A percentile compares a stretch with the other conserved stretches of the same genome.
These are phyloP conservation scores for Platycheirus albimanus DNA, from an alignment of 2,888 invertebrate species.

Conservation along the genomic window DNA sequence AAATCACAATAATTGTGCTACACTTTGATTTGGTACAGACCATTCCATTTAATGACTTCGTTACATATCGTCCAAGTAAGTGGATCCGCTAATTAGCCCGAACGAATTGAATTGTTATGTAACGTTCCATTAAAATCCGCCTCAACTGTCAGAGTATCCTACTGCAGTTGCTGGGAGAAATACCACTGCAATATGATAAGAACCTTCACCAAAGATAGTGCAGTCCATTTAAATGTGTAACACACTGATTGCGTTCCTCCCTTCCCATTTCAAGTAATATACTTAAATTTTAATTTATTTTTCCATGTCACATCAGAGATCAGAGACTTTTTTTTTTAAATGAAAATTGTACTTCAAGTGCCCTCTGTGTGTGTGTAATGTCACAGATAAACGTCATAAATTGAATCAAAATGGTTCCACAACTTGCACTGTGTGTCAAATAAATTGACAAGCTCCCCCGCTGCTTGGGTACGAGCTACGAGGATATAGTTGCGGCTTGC, in stretches of 20 bases:
- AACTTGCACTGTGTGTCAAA: constrained; percentile 10
- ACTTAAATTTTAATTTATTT: constrained; percentile 12
- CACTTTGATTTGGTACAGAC: too few relatives aligned
- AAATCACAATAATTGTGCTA: too few relatives aligned
- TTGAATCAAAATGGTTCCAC: constrained; percentile 15
- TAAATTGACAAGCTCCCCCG: constrained; percentile 23
- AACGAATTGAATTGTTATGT: constrained; percentile 44
- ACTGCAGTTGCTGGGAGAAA: background rate
- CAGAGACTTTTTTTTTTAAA: too few relatives aligned
- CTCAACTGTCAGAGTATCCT: background rate
- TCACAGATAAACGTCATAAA: constrained; percentile 64
- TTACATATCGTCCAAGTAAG: constrained; percentile 15
- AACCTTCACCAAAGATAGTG: constrained; percentile 18
- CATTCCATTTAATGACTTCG: constrained; percentile 17
- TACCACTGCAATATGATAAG: constrained; percentile 39
- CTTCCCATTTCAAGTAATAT: constrained; percentile 21
- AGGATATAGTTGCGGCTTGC: background rate
- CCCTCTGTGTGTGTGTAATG: background rate
- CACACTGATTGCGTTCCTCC: constrained; percentile 38
- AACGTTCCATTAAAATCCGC: constrained; percentile 21
- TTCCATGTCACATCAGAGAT: background rate
- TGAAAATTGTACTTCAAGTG: background rate
- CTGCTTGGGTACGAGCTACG: background rate
- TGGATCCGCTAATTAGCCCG: constrained; percentile 42
- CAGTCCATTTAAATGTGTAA: constrained; percentile 46